Conservation (phyloP, 2,113 vertebrate genomes). For the Gasterosteus aculeatus region DNA sequence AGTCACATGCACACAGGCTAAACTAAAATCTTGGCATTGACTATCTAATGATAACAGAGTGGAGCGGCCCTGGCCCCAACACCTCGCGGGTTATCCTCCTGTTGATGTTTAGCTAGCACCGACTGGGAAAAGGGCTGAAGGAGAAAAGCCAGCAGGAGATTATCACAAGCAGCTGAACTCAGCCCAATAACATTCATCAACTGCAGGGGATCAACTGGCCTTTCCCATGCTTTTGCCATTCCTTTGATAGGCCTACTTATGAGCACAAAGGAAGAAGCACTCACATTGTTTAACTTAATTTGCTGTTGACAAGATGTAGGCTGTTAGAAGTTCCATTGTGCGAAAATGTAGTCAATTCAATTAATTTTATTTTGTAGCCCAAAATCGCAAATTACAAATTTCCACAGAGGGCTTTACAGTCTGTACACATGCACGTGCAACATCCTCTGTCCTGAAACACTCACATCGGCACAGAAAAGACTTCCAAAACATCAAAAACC, state of each 20-base stretch:
- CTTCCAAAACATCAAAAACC: no score
- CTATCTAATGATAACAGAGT: slow-evolving; percentile 34
- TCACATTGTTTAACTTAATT: background rate
- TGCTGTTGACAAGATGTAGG: background rate
- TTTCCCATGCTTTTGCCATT: slow-evolving; percentile 39
- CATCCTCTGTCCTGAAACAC: no score
- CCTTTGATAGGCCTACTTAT: slow-evolving; percentile 17
- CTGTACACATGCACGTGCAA: no score
- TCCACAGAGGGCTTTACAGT: no score
- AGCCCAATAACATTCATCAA: slow-evolving; percentile 39
- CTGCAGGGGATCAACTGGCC: slow-evolving; percentile 26
- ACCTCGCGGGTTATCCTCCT: background rate
- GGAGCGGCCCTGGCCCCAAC: background rate
- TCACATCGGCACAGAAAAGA: no score
- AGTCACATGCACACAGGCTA: slow-evolving; percentile 7
- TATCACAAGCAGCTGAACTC: slow-evolving; percentile 50
- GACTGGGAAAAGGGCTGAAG: slow-evolving; percentile 24
- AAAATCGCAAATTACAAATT: no score
- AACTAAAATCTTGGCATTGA: slow-evolving; percentile 7
- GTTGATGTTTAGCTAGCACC: slow-evolving; percentile 46
- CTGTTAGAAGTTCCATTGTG: no score
- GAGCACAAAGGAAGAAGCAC: background rate
- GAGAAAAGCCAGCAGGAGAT: slow-evolving; percentile 51
- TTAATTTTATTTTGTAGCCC: no score
- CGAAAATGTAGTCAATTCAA: background rate